Base-by-base conservation (phyloP, 2,797 vertebrate species). In the Euthynnus affinis region DNA sequence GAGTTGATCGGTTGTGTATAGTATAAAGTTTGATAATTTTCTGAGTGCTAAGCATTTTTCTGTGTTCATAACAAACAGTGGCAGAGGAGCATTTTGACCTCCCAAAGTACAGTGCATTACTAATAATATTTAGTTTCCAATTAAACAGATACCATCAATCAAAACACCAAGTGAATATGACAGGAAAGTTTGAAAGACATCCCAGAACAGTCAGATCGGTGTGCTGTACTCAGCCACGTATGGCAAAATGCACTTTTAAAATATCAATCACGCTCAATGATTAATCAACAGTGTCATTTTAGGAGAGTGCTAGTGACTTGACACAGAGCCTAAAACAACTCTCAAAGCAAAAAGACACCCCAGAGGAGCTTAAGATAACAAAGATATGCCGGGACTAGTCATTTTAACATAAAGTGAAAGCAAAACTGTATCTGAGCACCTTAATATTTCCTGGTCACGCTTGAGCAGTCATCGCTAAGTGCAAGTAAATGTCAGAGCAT, bases 371-470 rank as follows among this genome's bases (percentile, higher is more conserved):
- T 80, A 18, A 81, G 67, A 85, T 76, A 80, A 68, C 14, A 49
- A 20, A 64, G 22, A 84, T 82, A 15, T 80, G 71, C 46, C 71
- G 23, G 71, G 56, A 42, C 82, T 61, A 68, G 83, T 83, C 37
- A 23, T 64, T 79, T 18, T 20, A 42, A 73, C 65, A 52, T 32
- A 73, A 89, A 88, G 74, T 80, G 86, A 93, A 92, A 92, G 83
- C 53, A 89, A 92, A 93, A 91, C 53, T 71, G 15, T 34, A 70
- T 71, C 61, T 70, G 40, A 87, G 70, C 66, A 87, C 76, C 83
- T 48, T 74, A 68, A 65, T 58, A 42, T 81, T 65, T 76, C 66
- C 49, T 57, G 55, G 57, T 56, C 59, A 58, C 63, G 63, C 71
- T 56, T 71, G 52, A 74, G 37, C n/a, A 37, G 34, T 55, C 20